These are phyloP conservation scores for Tanytarsus gracilentus DNA, from an alignment of 2,888 invertebrate species.

Conservation along the genomic window DNA sequence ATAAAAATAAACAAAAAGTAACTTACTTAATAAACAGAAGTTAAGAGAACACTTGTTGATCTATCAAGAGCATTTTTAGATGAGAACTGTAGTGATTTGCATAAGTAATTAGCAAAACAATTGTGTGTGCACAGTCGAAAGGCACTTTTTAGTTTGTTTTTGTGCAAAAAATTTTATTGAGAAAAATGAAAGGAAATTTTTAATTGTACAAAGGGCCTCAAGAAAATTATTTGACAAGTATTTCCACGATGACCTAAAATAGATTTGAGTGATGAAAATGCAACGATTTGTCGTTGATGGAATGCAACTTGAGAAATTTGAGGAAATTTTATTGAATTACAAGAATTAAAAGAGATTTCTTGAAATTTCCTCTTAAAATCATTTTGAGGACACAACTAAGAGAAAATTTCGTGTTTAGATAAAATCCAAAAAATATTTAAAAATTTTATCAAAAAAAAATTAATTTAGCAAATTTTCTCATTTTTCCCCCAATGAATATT, in stretches of 20 bases:
- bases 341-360: too few species aligned
- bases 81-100: not conserved
- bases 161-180: not conserved
- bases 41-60: slow-evolving; percentile 23
- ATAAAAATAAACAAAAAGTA: slow-evolving; percentile 9
- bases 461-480: not conserved
- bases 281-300: too few species aligned
- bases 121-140: not conserved
- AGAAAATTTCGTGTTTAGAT: too few species aligned
- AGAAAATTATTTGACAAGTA: slow-evolving; percentile 21
- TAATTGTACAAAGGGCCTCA: not conserved
- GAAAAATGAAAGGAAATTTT: not conserved
- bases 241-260: slow-evolving; percentile 25
- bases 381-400: too few species aligned
- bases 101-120: too few species aligned
- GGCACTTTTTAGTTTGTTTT: not conserved
- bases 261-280: not conserved
- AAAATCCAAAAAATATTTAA: too few species aligned
- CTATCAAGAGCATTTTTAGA: not conserved
- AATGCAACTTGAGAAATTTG: too few species aligned
- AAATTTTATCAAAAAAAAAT: not conserved
- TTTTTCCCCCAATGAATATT: not conserved
- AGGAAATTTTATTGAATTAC: too few species aligned
- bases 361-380: too few species aligned
- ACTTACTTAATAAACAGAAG: not conserved